These are phyloP conservation scores for Sorex maritimensis DNA, from an alignment of 2,797 vertebrate species.

Conservation along the genomic window DNA sequence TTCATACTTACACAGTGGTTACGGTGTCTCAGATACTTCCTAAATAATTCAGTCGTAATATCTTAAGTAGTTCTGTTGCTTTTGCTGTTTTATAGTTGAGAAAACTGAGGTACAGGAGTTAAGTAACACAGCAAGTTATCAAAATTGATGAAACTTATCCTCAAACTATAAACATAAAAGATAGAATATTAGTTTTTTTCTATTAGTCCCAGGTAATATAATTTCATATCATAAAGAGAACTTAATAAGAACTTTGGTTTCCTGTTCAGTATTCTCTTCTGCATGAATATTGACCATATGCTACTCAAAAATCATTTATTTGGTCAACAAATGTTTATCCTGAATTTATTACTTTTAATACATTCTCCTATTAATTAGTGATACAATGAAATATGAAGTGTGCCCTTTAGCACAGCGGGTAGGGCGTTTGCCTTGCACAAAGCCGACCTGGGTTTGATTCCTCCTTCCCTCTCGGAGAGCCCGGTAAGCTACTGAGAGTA, in stretches of 20 bases:
- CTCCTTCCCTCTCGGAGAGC: too few relatives aligned
- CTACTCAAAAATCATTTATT: not conserved
- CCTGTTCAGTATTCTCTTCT: not conserved
- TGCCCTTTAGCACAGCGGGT: not conserved
- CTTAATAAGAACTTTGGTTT: not conserved
- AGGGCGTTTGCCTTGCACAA: too few relatives aligned
- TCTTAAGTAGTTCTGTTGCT: not conserved
- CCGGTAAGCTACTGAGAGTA: too few relatives aligned
- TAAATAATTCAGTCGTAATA: too few relatives aligned
- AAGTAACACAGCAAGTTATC: not conserved
- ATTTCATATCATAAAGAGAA: not conserved
- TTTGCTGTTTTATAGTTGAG: not conserved
- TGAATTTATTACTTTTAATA: slow-evolving; percentile 33
- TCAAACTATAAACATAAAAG: not conserved
- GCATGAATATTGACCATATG: not conserved
- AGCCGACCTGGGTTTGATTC: too few relatives aligned
- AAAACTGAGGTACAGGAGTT: not conserved
- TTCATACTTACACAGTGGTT: not conserved
- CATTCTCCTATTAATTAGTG: slow-evolving; percentile 16
- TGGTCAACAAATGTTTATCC: slow-evolving; percentile 64
- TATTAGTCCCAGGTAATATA: not conserved
- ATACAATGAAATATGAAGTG: not conserved
- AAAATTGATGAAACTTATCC: not conserved
- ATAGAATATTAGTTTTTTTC: not conserved
- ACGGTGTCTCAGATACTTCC: not conserved